A percentile compares a stretch with the other conserved stretches of the same genome.
Evolutionary conservation across 1,140 invertebrate species (phyloP).

Genomic region (Euborellia annulipes): DNA sequence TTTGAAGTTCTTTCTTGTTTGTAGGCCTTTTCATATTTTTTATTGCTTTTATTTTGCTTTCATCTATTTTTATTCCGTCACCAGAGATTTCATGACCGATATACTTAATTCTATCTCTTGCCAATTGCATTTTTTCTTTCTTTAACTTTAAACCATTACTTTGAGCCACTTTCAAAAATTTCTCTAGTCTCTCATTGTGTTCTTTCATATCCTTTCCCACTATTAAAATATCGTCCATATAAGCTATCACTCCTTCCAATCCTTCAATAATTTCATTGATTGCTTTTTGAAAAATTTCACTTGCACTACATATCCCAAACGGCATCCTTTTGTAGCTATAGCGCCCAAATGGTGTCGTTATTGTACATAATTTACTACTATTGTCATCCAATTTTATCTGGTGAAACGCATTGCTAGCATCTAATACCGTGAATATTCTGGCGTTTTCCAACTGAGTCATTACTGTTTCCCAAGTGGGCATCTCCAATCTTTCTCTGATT

Average conservation of each 20-base stretch:
- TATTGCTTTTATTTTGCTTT: constrained; percentile 1
- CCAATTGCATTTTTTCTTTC: background rate
- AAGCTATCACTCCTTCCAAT: background rate
- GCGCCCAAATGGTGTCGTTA: too few relatives aligned
- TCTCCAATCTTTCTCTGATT: too few relatives aligned
- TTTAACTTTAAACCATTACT: background rate
- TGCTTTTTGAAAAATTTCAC: constrained; percentile 1
- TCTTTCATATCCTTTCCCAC: background rate
- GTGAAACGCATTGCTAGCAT: too few relatives aligned
- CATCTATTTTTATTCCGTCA: constrained; percentile 1
- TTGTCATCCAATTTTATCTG: too few relatives aligned
- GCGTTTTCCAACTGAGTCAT: too few relatives aligned
- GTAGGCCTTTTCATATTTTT: background rate
- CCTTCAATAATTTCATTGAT: background rate
- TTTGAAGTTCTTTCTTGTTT: background rate
- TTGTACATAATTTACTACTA: too few relatives aligned
- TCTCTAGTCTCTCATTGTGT: background rate
- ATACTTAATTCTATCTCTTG: background rate
- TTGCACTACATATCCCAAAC: constrained; percentile 2
- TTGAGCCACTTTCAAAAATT: background rate
- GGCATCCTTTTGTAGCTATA: too few relatives aligned
- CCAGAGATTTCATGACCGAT: constrained; percentile 1
- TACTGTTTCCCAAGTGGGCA: too few relatives aligned
- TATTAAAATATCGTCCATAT: background rate
- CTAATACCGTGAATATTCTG: too few relatives aligned